Base-by-base conservation (phyloP, 1,140 invertebrate species). In the Drepana arcuata region DNA sequence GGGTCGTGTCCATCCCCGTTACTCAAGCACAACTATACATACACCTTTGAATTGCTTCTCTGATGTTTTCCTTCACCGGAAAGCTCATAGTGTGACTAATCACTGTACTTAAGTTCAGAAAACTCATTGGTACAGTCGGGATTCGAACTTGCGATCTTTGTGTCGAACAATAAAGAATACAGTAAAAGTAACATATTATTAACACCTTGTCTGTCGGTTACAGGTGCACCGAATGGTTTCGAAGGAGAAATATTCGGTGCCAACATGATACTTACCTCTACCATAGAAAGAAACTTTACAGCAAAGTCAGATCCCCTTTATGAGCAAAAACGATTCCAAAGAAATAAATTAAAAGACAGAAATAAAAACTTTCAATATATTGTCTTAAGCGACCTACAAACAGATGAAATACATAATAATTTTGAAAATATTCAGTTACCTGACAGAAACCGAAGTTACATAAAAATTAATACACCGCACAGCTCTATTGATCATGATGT, bases 171-270 rank as follows among this genome's bases (percentile, higher is more conserved):
- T n/a, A n/a, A n/a, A n/a, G n/a, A n/a, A n/a, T n/a, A n/a, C n/a
- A n/a, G n/a, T n/a, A n/a, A n/a, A n/a, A n/a, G n/a, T n/a, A n/a
- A n/a, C n/a, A n/a, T n/a, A n/a, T n/a, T n/a, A n/a, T n/a, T n/a
- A n/a, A n/a, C n/a, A n/a, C n/a, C n/a, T n/a, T n/a, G n/a, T n/a
- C n/a, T n/a, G n/a, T n/a, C n/a, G n/a, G 18, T 57, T 69, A 23
- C 46, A 82, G 78, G 88, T 9, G 57, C 86, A 13, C 86, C 88
- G 28, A 89, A 87, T 24, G 89, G 89, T 1, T 85, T 90, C 28
- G 89, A 90, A 69, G 89, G 89, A 2, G 84, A 89, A 42, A 83
- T 90, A 30, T 86, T 87, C 46, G 89, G 89, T n/a, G 88, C 88
- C 51, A 90, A 89, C 48, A 84, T 91, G 48, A 78, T 90, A 2